phyloP scores from a whole-genome alignment of 2,797 vertebrate species.

The Urophycis tenuis region DNA sequence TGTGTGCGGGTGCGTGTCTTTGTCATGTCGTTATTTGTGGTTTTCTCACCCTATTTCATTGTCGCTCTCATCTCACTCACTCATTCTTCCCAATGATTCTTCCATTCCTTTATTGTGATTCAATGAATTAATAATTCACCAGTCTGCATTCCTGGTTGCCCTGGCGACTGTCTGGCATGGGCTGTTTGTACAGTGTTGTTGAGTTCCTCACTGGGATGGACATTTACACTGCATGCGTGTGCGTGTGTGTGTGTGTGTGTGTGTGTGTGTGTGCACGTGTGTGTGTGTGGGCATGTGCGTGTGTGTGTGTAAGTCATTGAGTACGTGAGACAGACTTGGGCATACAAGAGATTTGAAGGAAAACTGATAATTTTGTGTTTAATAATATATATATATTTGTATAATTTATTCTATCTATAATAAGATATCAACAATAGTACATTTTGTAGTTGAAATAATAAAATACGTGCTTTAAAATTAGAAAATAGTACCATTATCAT shows the following conservation, averaged over 20 bases:
- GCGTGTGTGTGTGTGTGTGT: slow-evolving; percentile 22
- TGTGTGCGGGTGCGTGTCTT: not conserved
- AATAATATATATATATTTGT: not conserved
- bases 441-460: not conserved
- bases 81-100: not conserved
- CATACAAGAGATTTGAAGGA: not conserved
- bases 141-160: slow-evolving; percentile 13
- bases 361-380: no score
- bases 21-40: not conserved
- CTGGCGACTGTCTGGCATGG: slow-evolving; percentile 4
- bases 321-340: not conserved
- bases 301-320: slow-evolving; percentile 21
- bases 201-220: slow-evolving; percentile 11
- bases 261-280: slow-evolving; percentile 22
- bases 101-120: not conserved
- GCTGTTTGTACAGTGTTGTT: slow-evolving; percentile 8
- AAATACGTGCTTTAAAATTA: not conserved
- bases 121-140: slow-evolving; percentile 21
- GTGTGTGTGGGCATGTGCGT: slow-evolving; percentile 21
- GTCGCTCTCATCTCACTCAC: not conserved
- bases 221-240: slow-evolving; percentile 21
- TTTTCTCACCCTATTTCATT: not conserved
- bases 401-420: not conserved
- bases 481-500: not conserved
- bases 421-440: not conserved